Evolutionary conservation across 2,797 vertebrate species (phyloP).

Genomic region (Mycteria americana): DNA sequence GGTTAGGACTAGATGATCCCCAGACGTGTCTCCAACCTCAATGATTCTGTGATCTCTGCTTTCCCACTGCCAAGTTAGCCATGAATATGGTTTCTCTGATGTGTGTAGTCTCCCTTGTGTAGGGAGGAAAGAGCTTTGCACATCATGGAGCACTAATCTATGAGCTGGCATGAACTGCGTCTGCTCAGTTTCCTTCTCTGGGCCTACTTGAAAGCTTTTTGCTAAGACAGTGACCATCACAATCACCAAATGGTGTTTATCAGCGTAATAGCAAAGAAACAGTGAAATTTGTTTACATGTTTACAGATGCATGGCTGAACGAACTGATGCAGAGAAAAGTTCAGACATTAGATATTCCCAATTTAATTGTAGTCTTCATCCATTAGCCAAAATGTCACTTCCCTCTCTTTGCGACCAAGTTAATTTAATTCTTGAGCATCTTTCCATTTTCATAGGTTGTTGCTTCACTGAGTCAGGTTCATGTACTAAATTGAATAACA

Average conservation of each 20-base stretch:
- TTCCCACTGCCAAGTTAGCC: not conserved
- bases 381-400: constrained; percentile 55
- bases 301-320: not conserved
- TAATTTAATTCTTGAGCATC: constrained; percentile 54
- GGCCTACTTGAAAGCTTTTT: not conserved
- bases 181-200: not conserved
- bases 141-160: not conserved
- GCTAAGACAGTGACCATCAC: not conserved
- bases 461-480: constrained; percentile 44
- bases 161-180: not conserved
- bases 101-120: no score
- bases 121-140: not conserved
- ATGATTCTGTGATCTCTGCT: not conserved
- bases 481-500: not conserved
- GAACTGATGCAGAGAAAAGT: not conserved
- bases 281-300: not conserved
- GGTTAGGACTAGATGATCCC: not conserved
- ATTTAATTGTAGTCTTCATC: constrained; percentile 26
- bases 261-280: not conserved
- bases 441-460: constrained; percentile 35
- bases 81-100: not conserved
- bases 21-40: not conserved
- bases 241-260: not conserved
- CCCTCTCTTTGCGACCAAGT: not conserved
- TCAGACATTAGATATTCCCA: constrained; percentile 1